A percentile compares a stretch with the other conserved stretches of the same genome.
Conservation (phyloP, 2,888 invertebrate genomes). For the Troilus luridus region DNA sequence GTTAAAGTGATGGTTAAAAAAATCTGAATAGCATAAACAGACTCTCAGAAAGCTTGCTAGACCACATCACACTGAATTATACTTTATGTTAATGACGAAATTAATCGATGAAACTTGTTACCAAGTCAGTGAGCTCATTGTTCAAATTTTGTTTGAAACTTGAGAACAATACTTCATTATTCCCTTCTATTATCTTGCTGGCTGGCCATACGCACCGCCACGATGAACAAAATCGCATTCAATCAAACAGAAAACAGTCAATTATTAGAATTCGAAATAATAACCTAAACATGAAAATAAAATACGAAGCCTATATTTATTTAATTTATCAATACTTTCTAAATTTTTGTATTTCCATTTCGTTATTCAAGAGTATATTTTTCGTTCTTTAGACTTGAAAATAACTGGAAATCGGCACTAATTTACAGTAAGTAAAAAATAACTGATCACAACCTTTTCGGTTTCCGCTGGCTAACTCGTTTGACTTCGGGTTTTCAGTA, state of each 20-base stretch:
- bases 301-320: neutral
- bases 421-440: too few species aligned
- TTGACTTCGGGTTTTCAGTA: too few species aligned
- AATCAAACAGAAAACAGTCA: neutral
- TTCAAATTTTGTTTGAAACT: neutral
- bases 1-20: too few species aligned
- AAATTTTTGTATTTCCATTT: too few species aligned
- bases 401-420: too few species aligned
- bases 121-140: conserved; percentile 20
- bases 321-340: neutral
- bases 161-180: conserved; percentile 11
- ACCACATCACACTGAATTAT: neutral
- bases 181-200: neutral
- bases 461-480: too few species aligned
- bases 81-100: neutral
- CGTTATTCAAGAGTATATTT: too few species aligned
- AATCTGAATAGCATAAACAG: too few species aligned
- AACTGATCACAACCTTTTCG: too few species aligned
- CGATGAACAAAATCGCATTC: neutral
- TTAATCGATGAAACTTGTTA: conserved; percentile 1
- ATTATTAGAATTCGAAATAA: neutral
- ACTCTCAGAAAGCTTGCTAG: neutral
- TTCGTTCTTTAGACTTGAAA: too few species aligned
- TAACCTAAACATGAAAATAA: neutral
- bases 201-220: neutral